Base-by-base conservation (phyloP, 2,888 invertebrate genomes). In the Rotaria magnacalcarata region DNA sequence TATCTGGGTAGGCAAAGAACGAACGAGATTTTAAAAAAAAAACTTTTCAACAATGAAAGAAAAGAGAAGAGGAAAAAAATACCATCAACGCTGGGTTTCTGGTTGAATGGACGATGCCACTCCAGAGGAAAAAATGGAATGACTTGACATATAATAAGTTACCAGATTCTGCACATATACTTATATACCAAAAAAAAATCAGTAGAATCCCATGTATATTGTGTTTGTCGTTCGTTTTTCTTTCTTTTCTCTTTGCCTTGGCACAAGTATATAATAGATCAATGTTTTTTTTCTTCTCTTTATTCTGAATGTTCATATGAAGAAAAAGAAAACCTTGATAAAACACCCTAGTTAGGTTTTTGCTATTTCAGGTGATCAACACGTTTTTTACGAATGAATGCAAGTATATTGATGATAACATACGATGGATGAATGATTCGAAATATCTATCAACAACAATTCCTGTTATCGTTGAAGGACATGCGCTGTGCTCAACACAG, bases 381-480 rank as follows among this genome's bases (percentile, higher is more conserved):
- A 67, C 27, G 34, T 67, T 67, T 67, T 67, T 67, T 67, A 67
- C 19, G 34, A 67, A 67, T 67, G 58, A 27, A 60, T 60, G n/a
- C 11, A 67, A 6, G 67, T 6, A 27, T 54, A 4, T 54, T 54
- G 54, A 21, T 54, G 4, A 54, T 21, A 21, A 54, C 21, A 19
- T 54, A 54, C 2, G 21, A 54, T 21, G 54, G 21, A 54, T 21
- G 54, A 21, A 21, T 54, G 54, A 19, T 21, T 54, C 54, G 21
- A 54, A 54, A 54, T 54, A 54, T 54, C 54, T 21, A 54, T 54
- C 54, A 54, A 54, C 54, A 54, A 21, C 21, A 21, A 54, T 21
- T 54, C 1, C 21, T 54, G 19, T 21, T 54, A 54, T 54, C 54
- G 21, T 54, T 21, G 54, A 54, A 54, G 54, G 54, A 54, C 54